Percentiles rank a stretch among this genome's conserved stretches.
phyloP scores from a whole-genome alignment of 30 jellyfish, hydroid and myxozoan genomes.

The Calvadosia cruxmelitensis region DNA sequence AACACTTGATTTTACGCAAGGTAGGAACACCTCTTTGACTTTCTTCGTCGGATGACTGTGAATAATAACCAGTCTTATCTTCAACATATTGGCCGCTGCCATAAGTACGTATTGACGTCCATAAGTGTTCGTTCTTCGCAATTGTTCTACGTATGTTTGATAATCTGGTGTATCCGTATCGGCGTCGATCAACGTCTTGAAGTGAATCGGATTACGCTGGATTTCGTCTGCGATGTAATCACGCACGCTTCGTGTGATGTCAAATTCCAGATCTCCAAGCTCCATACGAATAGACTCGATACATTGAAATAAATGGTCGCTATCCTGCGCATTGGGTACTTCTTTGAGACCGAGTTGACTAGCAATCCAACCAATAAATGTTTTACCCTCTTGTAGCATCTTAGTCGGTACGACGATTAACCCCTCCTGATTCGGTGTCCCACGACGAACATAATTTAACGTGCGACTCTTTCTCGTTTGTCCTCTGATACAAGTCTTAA shows the following conservation, averaged over 20 bases:
- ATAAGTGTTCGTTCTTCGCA: constrained; percentile 33
- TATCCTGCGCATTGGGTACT: constrained; percentile 36
- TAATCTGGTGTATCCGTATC: constrained; percentile 47
- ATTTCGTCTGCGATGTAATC: constrained; percentile 46
- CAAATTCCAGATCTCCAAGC: constrained; percentile 36
- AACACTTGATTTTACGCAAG: constrained; percentile 2
- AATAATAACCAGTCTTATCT: constrained; percentile 52
- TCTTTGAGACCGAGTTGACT: constrained; percentile 57
- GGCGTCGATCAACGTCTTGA: constrained; percentile 47
- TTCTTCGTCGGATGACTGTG: constrained; percentile 60
- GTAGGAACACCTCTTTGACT: constrained; percentile 49
- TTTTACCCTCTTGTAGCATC: constrained; percentile 36
- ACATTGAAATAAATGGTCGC: constrained; percentile 54
- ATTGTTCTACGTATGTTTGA: constrained; percentile 29
- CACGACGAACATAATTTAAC: constrained; percentile 48
- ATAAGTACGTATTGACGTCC: constrained; percentile 59
- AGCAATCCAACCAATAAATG: constrained; percentile 60
- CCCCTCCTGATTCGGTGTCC: constrained; percentile 17
- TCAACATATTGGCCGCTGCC: constrained; percentile 64
- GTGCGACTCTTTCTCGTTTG: constrained; percentile 43
- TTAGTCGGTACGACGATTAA: constrained; percentile 19
- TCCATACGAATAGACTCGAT: constrained; percentile 28
- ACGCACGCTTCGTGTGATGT: constrained; percentile 45
- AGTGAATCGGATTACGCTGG: constrained; percentile 49
- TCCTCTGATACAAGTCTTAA: constrained; percentile 59